Conservation (phyloP, 2,113 vertebrate species). For the Aldabrachelys gigantea region DNA sequence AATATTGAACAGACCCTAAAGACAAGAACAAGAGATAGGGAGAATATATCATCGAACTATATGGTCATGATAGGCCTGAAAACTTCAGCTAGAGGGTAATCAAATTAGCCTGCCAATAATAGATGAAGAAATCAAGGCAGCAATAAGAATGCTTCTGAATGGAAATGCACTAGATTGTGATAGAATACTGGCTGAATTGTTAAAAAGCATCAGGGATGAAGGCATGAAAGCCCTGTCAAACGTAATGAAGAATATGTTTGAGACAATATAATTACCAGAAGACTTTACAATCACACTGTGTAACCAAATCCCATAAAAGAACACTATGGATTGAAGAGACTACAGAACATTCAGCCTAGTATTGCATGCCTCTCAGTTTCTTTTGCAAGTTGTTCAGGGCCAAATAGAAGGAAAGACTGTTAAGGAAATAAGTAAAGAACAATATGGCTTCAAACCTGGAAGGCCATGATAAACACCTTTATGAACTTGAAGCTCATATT, state of each 20-base stretch:
- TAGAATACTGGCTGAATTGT: neutral
- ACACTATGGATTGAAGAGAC: neutral
- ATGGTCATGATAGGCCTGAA: neutral
- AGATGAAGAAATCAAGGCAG: neutral
- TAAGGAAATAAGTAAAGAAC: neutral
- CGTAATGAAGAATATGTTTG: neutral
- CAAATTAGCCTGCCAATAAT: neutral
- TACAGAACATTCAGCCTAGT: neutral
- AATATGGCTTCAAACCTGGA: neutral
- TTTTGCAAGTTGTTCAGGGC: neutral
- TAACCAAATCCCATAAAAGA: neutral
- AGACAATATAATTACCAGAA: neutral
- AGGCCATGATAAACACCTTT: neutral
- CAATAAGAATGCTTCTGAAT: neutral
- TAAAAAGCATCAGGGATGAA: neutral
- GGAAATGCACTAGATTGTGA: neutral
- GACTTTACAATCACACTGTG: neutral
- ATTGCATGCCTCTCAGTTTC: neutral
- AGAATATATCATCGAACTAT: neutral
- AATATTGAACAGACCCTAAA: neutral
- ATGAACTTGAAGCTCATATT: neutral
- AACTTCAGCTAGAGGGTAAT: neutral
- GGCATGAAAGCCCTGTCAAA: neutral
- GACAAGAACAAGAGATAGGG: neutral
- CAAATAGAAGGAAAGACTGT: neutral